These are phyloP conservation scores for Dipodomys ordii DNA, from an alignment of 2,113 vertebrate species.

Conservation along the genomic window DNA sequence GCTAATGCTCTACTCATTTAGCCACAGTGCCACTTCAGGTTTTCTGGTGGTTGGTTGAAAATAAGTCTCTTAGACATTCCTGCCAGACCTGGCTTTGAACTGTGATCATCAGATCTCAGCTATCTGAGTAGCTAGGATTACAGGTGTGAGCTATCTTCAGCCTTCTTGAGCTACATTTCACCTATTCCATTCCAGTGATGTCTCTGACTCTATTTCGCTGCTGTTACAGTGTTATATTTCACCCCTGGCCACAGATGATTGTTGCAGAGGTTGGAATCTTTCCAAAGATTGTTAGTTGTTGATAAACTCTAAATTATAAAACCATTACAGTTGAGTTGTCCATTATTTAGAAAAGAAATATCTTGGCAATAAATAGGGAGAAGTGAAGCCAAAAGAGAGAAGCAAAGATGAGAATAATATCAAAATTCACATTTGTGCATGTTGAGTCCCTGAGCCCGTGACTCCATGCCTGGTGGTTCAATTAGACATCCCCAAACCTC, in stretches of 20 bases:
- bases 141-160: neutral
- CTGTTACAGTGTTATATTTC: conserved; percentile 49
- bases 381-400: neutral
- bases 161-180: neutral
- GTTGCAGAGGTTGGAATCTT: neutral
- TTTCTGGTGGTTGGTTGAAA: too few relatives aligned
- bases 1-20: too few relatives aligned
- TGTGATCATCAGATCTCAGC: too few relatives aligned
- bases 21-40: too few relatives aligned
- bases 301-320: conserved; percentile 45
- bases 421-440: neutral
- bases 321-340: neutral
- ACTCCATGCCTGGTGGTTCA: neutral
- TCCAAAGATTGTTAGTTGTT: conserved; percentile 32
- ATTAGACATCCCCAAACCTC: neutral
- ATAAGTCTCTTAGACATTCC: too few relatives aligned
- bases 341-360: neutral
- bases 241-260: neutral
- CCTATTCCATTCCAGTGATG: neutral
- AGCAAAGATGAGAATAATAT: neutral
- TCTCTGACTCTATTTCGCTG: neutral
- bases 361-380: neutral
- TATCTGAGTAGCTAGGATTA: too few relatives aligned
- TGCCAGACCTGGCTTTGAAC: too few relatives aligned
- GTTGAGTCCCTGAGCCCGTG: neutral